These are phyloP conservation scores for Drosophila gaucha DNA, from an alignment of 2,888 invertebrate genomes.

Conservation along the genomic window DNA sequence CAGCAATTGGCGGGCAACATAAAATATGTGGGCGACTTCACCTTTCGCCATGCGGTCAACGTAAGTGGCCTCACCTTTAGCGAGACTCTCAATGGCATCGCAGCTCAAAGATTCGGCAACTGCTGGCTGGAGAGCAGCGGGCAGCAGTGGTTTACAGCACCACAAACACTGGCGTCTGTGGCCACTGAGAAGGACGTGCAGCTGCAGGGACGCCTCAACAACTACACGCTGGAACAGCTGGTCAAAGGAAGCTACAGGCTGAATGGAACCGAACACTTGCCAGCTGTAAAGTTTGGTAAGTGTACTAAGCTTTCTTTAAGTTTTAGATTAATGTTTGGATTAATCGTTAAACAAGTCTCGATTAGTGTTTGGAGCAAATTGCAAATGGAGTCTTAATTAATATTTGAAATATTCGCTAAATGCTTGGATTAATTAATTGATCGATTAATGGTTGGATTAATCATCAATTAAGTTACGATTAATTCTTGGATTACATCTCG, in stretches of 20 bases:
- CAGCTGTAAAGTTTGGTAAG: conserved; percentile 84
- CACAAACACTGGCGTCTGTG: conserved; percentile 72
- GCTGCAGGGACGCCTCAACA: conserved; percentile 83
- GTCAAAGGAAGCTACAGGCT: conserved; percentile 85
- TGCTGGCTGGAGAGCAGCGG: conserved; percentile 83
- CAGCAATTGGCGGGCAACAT: conserved; percentile 77
- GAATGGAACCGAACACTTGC: conserved; percentile 85
- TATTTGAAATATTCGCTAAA: no score
- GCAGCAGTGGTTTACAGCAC: conserved; percentile 80
- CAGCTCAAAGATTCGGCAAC: conserved; percentile 82
- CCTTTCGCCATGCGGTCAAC: conserved; percentile 75
- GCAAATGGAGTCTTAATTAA: no score
- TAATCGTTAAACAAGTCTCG: neutral
- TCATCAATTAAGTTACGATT: no score
- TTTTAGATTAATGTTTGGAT: no score
- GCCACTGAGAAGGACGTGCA: conserved; percentile 55
- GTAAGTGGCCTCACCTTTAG: conserved; percentile 84
- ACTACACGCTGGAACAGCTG: conserved; percentile 84
- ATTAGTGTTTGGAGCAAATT: no score
- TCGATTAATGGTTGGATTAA: neutral
- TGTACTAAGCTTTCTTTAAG: conserved; percentile 2
- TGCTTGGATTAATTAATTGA: no score
- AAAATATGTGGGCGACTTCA: conserved; percentile 79
- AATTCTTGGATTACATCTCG: neutral
- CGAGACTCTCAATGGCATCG: conserved; percentile 84